A percentile compares a stretch with the other conserved stretches of the same genome.
Evolutionary conservation across 2,797 vertebrate species (phyloP).

Genomic region (Menidia menidia): DNA sequence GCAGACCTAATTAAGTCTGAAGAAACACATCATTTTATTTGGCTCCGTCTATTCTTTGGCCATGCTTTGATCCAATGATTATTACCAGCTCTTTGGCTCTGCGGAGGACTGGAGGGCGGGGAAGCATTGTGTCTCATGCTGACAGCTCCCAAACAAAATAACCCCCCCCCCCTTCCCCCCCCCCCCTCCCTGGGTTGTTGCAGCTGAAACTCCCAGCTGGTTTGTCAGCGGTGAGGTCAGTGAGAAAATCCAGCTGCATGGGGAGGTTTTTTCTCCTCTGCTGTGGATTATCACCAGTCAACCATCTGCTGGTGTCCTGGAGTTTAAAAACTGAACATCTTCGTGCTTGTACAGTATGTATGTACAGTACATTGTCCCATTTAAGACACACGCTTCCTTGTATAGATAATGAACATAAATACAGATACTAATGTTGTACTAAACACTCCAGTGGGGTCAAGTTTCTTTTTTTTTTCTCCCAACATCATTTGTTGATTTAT

Average conservation of each 20-base stretch:
- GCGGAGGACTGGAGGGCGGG: conserved; percentile 53
- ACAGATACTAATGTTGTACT: conserved; percentile 42
- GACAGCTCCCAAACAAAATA: conserved; percentile 80
- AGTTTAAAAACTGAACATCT: conserved; percentile 34
- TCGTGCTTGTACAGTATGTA: conserved; percentile 13
- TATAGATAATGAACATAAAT: conserved; percentile 39
- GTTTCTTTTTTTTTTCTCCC: conserved; percentile 22
- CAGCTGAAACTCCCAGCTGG: conserved; percentile 80
- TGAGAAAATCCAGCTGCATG: conserved; percentile 75
- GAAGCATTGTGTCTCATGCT: conserved; percentile 75
- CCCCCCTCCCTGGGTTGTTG: conserved; percentile 61
- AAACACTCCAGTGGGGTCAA: conserved; percentile 35
- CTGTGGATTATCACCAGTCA: conserved; percentile 64
- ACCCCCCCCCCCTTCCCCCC: conserved; percentile 48
- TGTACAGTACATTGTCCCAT: conserved; percentile 18
- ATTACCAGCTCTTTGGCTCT: conserved; percentile 75
- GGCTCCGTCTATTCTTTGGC: conserved; percentile 57
- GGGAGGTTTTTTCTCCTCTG: conserved; percentile 63
- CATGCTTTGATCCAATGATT: conserved; percentile 80
- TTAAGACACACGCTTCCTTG: conserved; percentile 3
- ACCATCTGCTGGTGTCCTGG: conserved; percentile 66
- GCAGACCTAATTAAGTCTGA: conserved; percentile 71
- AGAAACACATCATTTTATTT: conserved; percentile 78
- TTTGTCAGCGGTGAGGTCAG: conserved; percentile 76
- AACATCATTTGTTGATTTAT: conserved; percentile 37